Percentiles rank a stretch among this genome's conserved stretches.
phyloP scores from a whole-genome alignment of 2,888 invertebrate genomes.

The Auanema freiburgensis region DNA sequence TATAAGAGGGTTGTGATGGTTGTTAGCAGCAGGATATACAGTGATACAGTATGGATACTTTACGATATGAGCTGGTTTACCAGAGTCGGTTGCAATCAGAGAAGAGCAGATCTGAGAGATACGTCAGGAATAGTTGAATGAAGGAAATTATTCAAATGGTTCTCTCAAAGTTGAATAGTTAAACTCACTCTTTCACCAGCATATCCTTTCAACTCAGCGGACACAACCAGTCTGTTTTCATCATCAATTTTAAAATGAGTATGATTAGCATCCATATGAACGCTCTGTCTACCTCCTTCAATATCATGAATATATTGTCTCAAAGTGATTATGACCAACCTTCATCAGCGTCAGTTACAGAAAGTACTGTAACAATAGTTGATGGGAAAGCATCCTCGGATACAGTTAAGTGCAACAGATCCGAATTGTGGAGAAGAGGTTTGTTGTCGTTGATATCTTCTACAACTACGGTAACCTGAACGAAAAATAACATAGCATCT shows the following conservation, averaged over 20 bases:
- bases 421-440: conserved; percentile 32
- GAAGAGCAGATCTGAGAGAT: conserved; percentile 16
- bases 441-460: conserved; percentile 31
- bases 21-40: conserved; percentile 38
- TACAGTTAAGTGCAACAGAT: conserved; percentile 31
- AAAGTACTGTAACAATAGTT: conserved; percentile 25
- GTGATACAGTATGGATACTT: conserved; percentile 35
- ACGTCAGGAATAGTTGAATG: too few relatives aligned
- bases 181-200: conserved; percentile 36
- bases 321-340: neutral
- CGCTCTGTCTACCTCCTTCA: conserved; percentile 10
- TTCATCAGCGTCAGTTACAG: conserved; percentile 28
- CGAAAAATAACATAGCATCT: neutral
- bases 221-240: conserved; percentile 21
- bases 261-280: conserved; percentile 22
- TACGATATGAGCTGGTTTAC: conserved; percentile 15
- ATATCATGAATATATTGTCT: neutral
- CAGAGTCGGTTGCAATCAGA: conserved; percentile 14
- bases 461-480: conserved; percentile 26
- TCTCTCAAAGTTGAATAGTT: too few relatives aligned
- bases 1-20: conserved; percentile 36
- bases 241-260: conserved; percentile 37
- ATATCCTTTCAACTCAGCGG: conserved; percentile 24
- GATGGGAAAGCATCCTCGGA: conserved; percentile 28
- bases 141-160: too few relatives aligned